Conservation (phyloP, 2,888 invertebrate species). For the Gymnosoma rotundatum region DNA sequence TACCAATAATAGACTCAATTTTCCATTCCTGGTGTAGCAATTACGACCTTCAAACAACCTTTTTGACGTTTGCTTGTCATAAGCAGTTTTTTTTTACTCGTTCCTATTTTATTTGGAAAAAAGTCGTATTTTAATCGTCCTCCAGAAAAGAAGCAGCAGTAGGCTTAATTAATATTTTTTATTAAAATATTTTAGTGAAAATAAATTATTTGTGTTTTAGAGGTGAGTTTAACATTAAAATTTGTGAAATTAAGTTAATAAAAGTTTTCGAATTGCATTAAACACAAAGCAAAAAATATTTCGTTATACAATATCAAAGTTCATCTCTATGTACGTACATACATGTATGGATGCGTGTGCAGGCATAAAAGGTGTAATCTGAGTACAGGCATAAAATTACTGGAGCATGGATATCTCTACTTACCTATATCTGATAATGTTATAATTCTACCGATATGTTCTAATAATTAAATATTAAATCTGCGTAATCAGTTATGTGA, state of each 20-base stretch:
- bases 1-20: too few relatives aligned
- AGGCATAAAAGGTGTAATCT: too few relatives aligned
- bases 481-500: too few relatives aligned
- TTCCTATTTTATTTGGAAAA: conserved; percentile 63
- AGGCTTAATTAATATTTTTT: conserved; percentile 67
- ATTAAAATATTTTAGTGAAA: conserved; percentile 69
- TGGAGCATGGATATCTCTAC: too few relatives aligned
- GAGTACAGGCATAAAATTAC: too few relatives aligned
- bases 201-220: conserved; percentile 70
- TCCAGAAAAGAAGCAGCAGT: conserved; percentile 80
- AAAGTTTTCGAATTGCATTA: not conserved
- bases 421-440: too few relatives aligned
- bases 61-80: conserved; percentile 62
- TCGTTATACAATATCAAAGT: conserved; percentile 44
- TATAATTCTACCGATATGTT: too few relatives aligned
- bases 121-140: conserved; percentile 76
- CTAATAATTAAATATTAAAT: too few relatives aligned
- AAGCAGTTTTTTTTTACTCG: conserved; percentile 42
- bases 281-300: conserved; percentile 27
- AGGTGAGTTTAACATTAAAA: conserved; percentile 70
- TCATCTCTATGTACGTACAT: not conserved
- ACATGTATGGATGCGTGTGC: too few relatives aligned
- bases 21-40: not conserved
- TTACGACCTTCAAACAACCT: conserved; percentile 71
- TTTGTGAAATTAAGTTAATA: not conserved